These are phyloP conservation scores for Eumeta japonica DNA, from an alignment of 1,140 invertebrate genomes.

Conservation along the genomic window DNA sequence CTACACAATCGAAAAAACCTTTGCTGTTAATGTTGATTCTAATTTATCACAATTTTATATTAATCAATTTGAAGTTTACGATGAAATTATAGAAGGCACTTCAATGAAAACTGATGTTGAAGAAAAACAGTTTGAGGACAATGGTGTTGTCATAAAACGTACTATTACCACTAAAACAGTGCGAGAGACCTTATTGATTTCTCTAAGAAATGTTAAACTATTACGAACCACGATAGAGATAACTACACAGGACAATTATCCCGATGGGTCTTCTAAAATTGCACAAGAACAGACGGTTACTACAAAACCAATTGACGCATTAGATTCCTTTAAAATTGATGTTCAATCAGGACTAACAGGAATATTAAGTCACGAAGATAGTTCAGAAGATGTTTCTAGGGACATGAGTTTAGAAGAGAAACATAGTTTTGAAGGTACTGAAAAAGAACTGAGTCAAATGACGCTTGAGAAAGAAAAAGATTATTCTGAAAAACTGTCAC, in stretches of 20 bases:
- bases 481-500: conserved; percentile 2
- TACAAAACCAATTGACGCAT: conserved; percentile 13
- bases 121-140: too few relatives aligned
- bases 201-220: too few relatives aligned
- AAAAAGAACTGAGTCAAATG: conserved; percentile 23
- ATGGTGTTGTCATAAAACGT: conserved; percentile 13
- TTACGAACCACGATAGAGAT: conserved; percentile 10
- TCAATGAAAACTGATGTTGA: too few relatives aligned
- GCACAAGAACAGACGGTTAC: conserved; percentile 9
- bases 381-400: conserved; percentile 47
- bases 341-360: too few relatives aligned
- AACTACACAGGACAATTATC: conserved; percentile 10
- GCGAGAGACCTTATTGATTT: too few relatives aligned
- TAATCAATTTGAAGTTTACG: too few relatives aligned
- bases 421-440: conserved; percentile 40
- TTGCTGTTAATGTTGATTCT: too few relatives aligned
- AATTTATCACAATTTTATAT: too few relatives aligned
- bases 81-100: too few relatives aligned
- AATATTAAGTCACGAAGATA: conserved; percentile 27
- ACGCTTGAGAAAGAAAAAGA: conserved; percentile 8
- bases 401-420: conserved; percentile 48
- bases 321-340: conserved; percentile 18
- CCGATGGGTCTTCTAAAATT: conserved; percentile 6
- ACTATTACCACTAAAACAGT: conserved; percentile 18
- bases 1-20: too few relatives aligned